Conservation (phyloP, 2,797 vertebrate species). For the Pangasius macronema region DNA sequence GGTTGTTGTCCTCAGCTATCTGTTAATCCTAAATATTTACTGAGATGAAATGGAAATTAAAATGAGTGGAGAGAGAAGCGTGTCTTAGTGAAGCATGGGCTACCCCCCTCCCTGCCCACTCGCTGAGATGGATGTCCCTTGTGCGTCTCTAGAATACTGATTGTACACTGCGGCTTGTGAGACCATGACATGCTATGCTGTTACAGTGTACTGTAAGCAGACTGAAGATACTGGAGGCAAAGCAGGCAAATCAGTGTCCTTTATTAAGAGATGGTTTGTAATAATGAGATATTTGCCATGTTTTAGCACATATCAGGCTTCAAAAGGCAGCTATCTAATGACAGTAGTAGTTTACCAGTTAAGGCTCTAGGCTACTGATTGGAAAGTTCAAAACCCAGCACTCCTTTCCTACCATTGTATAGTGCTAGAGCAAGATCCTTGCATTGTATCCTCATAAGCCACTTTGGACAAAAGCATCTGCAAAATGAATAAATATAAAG, state of each 20-base stretch:
- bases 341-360: background rate
- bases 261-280: background rate
- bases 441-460: background rate
- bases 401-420: background rate
- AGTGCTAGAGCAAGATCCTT: background rate
- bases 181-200: conserved; percentile 3
- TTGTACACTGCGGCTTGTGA: conserved; percentile 48
- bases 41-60: background rate
- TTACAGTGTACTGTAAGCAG: conserved; percentile 8
- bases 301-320: background rate
- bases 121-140: conserved; percentile 53
- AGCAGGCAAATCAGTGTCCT: background rate
- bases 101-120: background rate
- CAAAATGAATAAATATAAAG: background rate
- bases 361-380: background rate
- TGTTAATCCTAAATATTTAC: background rate
- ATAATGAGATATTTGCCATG: background rate
- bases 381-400: background rate
- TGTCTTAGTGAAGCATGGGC: background rate
- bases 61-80: background rate
- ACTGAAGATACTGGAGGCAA: background rate
- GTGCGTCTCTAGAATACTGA: conserved; percentile 64
- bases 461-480: background rate
- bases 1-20: background rate
- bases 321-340: background rate